Evolutionary conservation across 2,888 invertebrate species (phyloP).

Genomic region (Baronia brevicornis): DNA sequence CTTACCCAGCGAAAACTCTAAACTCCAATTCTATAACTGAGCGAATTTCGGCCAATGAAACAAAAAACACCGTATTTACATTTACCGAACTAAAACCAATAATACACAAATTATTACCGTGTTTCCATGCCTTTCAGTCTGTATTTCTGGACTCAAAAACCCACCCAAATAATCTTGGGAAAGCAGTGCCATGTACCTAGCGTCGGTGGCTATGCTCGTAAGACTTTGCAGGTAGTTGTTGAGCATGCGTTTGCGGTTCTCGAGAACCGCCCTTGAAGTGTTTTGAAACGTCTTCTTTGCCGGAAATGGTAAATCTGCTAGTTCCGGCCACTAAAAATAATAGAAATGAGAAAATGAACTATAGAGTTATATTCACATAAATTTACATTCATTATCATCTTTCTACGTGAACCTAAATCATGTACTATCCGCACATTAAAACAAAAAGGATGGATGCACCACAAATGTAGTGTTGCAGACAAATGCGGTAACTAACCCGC

Average conservation of each 20-base stretch:
- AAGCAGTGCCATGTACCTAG: slow-evolving; percentile 53
- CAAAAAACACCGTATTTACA: too few species aligned
- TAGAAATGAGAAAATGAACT: too few species aligned
- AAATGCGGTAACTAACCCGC: too few species aligned
- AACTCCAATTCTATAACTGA: slow-evolving; percentile 14
- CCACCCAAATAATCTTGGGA: slow-evolving; percentile 61
- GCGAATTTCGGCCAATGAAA: too few species aligned
- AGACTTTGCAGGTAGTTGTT: slow-evolving; percentile 87
- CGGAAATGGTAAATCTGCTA: slow-evolving; percentile 87
- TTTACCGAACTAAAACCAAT: slow-evolving; percentile 5
- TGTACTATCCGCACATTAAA: neutral
- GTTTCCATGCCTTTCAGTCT: slow-evolving; percentile 58
- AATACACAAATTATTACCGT: slow-evolving; percentile 29
- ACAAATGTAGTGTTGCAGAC: too few species aligned
- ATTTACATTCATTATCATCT: too few species aligned
- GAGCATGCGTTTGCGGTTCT: slow-evolving; percentile 87
- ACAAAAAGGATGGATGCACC: neutral
- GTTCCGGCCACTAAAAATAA: slow-evolving; percentile 80
- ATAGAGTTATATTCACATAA: too few species aligned
- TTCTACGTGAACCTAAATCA: too few species aligned
- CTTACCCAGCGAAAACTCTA: too few species aligned
- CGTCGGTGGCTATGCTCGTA: slow-evolving; percentile 47
- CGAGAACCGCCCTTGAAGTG: slow-evolving; percentile 88
- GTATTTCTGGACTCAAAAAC: slow-evolving; percentile 62
- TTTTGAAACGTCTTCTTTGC: slow-evolving; percentile 96